Conservation (phyloP, 2,888 invertebrate genomes). For the Calameuta pallipes region DNA sequence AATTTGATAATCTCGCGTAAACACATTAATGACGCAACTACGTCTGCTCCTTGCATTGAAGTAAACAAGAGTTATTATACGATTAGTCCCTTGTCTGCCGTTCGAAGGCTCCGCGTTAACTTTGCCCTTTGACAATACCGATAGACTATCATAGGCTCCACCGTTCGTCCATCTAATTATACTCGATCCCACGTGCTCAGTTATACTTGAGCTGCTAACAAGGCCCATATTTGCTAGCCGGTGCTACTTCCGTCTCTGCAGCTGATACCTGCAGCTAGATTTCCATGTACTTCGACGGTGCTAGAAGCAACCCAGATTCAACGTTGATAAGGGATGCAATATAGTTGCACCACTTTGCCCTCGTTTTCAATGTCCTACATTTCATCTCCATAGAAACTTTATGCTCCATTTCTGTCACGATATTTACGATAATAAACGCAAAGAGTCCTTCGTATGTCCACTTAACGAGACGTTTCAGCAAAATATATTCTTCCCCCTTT, state of each 20-base stretch:
- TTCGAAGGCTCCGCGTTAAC: background rate
- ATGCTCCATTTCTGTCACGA: conserved; percentile 18
- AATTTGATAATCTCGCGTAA: background rate
- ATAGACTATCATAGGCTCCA: background rate
- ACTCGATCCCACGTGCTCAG: background rate
- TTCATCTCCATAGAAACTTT: conserved; percentile 7
- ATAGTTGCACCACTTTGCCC: conserved; percentile 20
- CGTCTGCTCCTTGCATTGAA: background rate
- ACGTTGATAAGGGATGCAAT: conserved; percentile 24
- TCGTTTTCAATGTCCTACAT: conserved; percentile 19
- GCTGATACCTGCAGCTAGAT: background rate
- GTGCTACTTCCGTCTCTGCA: background rate
- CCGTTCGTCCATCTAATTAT: background rate
- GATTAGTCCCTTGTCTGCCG: background rate
- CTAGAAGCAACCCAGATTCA: conserved; percentile 36
- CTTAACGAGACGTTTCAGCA: background rate
- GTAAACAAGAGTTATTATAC: background rate
- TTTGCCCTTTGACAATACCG: background rate
- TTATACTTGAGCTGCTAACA: background rate
- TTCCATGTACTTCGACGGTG: conserved; percentile 26
- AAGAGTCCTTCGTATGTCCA: background rate
- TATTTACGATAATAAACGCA: background rate
- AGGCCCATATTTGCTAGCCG: background rate
- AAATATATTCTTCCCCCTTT: background rate
- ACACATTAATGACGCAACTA: background rate